Conservation (phyloP, 1,140 invertebrate species). For the Drosophila azteca region DNA sequence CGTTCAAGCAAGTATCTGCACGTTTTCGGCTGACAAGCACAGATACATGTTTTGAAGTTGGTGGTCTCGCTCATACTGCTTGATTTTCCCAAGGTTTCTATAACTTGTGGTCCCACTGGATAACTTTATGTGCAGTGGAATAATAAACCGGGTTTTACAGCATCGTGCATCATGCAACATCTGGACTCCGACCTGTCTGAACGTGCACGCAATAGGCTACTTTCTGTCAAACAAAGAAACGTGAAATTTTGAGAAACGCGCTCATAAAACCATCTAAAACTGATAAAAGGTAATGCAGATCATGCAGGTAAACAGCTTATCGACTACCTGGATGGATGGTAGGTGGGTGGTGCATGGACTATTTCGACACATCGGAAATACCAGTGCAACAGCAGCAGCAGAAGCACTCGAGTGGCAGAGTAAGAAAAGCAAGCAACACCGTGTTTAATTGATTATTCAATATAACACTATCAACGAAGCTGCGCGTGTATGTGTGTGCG, state of each 20-base stretch:
- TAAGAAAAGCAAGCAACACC: conserved; percentile 18
- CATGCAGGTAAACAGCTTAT: conserved; percentile 16
- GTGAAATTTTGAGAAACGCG: not conserved
- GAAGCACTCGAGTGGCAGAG: conserved; percentile 14
- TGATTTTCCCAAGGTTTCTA: too few species aligned
- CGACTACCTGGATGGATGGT: conserved; percentile 3
- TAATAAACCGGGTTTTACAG: too few species aligned
- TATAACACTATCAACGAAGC: conserved; percentile 37
- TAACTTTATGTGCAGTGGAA: too few species aligned
- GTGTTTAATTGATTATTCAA: conserved; percentile 80
- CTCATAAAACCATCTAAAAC: conserved; percentile 42
- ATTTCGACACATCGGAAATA: conserved; percentile 65
- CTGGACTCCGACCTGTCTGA: too few species aligned
- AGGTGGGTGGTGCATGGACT: conserved; percentile 11
- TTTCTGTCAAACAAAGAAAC: too few species aligned
- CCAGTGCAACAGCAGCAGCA: conserved; percentile 51
- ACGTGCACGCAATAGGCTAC: too few species aligned
- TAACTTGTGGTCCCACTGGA: too few species aligned
- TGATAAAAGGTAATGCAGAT: conserved; percentile 71
- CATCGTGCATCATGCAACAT: too few species aligned
- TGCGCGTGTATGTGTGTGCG: conserved; percentile 32
- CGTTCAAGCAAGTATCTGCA: too few species aligned
- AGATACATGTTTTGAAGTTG: too few species aligned
- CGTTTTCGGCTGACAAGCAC: too few species aligned
- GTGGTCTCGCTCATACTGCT: too few species aligned